These are phyloP conservation scores for Catonia carolina DNA, from an alignment of 2,888 invertebrate genomes.

Conservation along the genomic window DNA sequence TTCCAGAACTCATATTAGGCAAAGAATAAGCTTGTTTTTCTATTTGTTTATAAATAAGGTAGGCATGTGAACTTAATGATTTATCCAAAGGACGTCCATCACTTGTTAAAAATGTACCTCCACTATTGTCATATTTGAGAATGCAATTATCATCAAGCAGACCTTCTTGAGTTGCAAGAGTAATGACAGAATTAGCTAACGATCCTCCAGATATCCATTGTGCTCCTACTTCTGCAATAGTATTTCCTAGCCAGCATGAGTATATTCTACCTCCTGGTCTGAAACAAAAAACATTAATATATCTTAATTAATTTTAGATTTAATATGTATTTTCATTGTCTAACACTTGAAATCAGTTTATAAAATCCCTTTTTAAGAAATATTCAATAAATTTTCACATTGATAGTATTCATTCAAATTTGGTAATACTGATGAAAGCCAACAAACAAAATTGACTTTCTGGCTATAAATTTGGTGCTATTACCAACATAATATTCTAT, in stretches of 20 bases:
- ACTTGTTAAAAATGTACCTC: constrained; percentile 60
- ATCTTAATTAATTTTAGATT: too few species aligned
- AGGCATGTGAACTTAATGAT: constrained; percentile 56
- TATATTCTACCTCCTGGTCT: constrained; percentile 73
- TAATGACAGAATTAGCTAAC: constrained; percentile 62
- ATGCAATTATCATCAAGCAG: constrained; percentile 45
- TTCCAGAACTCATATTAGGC: constrained; percentile 51
- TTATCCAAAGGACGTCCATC: constrained; percentile 61
- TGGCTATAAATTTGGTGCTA: too few species aligned
- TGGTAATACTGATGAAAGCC: too few species aligned
- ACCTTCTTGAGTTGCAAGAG: constrained; percentile 61
- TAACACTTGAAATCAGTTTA: too few species aligned
- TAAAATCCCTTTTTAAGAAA: too few species aligned
- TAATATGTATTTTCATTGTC: too few species aligned
- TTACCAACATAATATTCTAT: too few species aligned
- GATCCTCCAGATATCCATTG: constrained; percentile 66
- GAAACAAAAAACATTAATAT: too few species aligned
- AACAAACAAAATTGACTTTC: too few species aligned
- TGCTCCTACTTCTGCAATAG: constrained; percentile 70
- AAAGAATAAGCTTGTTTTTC: constrained; percentile 59
- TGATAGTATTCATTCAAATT: too few species aligned
- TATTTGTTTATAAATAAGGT: constrained; percentile 59
- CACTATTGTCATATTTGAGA: constrained; percentile 48
- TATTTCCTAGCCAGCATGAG: constrained; percentile 69
- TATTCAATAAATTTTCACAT: too few species aligned